These are phyloP conservation scores for Benthosema pterotum DNA, from an alignment of 2,797 vertebrate species.

Conservation along the genomic window DNA sequence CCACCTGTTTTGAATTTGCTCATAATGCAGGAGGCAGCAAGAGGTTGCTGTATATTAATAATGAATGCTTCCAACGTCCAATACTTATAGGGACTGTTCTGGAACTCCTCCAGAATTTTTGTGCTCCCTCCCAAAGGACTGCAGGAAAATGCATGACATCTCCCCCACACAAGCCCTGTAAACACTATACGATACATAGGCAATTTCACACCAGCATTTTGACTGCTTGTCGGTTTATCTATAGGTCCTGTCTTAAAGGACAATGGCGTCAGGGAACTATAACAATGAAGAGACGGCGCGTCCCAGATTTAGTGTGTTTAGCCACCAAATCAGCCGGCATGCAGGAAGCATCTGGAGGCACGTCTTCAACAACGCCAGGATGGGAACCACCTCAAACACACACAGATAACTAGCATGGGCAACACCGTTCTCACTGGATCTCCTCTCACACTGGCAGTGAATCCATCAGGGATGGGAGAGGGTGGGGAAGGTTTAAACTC, in stretches of 20 bases:
- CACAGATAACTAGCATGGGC: constrained; percentile 9
- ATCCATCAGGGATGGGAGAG: constrained; percentile 25
- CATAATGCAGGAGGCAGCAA: too few species aligned
- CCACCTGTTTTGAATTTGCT: too few species aligned
- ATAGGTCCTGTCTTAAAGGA: constrained; percentile 48
- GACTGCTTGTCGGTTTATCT: constrained; percentile 40
- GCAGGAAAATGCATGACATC: too few species aligned
- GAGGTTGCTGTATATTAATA: too few species aligned
- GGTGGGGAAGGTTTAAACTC: too few species aligned
- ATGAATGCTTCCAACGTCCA: too few species aligned
- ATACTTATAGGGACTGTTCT: too few species aligned
- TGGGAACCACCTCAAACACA: constrained; percentile 51
- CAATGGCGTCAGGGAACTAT: constrained; percentile 59
- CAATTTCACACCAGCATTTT: too few species aligned
- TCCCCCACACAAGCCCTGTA: too few species aligned
- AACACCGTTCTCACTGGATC: constrained; percentile 23
- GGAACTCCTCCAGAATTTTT: too few species aligned
- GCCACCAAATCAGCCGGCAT: constrained; percentile 63
- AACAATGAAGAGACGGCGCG: constrained; percentile 47
- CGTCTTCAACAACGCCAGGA: constrained; percentile 59
- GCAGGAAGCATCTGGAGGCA: constrained; percentile 79
- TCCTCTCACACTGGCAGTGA: constrained; percentile 26
- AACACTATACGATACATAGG: too few species aligned
- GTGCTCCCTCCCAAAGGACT: too few species aligned
- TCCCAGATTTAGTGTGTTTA: constrained; percentile 32